Percentiles rank a stretch among this genome's conserved stretches.
phyloP scores from a whole-genome alignment of 2,888 invertebrate species.

The Sylvicola fuscatus region DNA sequence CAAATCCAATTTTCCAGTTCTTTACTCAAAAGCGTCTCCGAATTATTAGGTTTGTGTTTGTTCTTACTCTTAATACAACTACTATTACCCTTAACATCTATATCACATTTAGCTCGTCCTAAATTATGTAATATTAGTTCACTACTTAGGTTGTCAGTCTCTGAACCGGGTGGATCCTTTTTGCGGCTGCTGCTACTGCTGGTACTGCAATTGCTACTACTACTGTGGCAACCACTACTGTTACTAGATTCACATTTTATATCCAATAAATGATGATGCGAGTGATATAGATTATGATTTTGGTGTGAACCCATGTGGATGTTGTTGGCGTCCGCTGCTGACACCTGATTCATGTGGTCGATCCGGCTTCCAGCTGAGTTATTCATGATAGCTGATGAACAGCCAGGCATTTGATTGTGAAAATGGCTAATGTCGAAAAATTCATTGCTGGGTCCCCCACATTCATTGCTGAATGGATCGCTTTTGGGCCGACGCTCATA shows the following conservation, averaged over 20 bases:
- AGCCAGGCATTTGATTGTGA: no score
- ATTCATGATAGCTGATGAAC: no score
- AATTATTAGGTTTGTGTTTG: neutral
- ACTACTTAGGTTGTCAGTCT: slow-evolving; percentile 8
- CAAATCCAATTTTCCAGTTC: slow-evolving; percentile 91
- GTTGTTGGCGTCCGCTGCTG: no score
- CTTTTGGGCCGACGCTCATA: slow-evolving; percentile 43
- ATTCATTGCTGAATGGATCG: no score
- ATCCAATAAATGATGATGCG: neutral
- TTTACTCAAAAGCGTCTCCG: slow-evolving; percentile 14
- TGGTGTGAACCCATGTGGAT: neutral
- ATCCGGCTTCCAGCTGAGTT: neutral
- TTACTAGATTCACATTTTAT: slow-evolving; percentile 5
- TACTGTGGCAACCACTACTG: neutral
- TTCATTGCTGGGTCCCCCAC: no score
- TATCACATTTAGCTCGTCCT: slow-evolving; percentile 20
- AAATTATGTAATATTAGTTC: slow-evolving; percentile 7
- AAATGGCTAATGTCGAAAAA: no score
- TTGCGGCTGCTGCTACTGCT: no score
- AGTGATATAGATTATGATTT: neutral
- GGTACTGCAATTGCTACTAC: neutral
- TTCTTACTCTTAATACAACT: slow-evolving; percentile 1
- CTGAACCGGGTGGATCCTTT: slow-evolving; percentile 2
- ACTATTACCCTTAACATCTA: slow-evolving; percentile 14
- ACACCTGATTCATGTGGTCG: neutral